Conservation (phyloP, 1,140 invertebrate species). For the Drosophila nigrodunni region DNA sequence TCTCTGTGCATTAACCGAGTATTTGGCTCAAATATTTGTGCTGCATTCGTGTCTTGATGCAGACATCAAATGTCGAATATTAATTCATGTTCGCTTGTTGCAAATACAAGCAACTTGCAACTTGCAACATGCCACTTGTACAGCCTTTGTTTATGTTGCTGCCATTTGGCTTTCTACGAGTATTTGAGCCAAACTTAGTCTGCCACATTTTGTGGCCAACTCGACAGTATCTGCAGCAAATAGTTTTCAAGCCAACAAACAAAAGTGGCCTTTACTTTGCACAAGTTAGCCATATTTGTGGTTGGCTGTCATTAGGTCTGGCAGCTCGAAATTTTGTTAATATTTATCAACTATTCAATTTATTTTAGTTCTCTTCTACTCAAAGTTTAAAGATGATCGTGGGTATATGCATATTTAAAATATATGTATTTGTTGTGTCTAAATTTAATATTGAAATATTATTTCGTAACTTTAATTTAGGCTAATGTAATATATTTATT, state of each 20-base stretch:
- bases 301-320: background rate
- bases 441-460: too few relatives aligned
- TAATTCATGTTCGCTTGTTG: conserved; percentile 6
- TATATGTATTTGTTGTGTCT: too few relatives aligned
- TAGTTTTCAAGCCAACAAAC: background rate
- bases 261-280: conserved; percentile 6
- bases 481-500: too few relatives aligned
- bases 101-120: conserved; percentile 21
- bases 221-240: background rate
- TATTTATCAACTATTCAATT: too few relatives aligned
- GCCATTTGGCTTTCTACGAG: background rate
- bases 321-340: background rate
- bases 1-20: conserved; percentile 25
- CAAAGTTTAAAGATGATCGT: too few relatives aligned
- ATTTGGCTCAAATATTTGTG: conserved; percentile 44
- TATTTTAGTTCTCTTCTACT: background rate
- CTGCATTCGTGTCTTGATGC: conserved; percentile 21
- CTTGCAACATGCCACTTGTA: conserved; percentile 6
- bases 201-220: conserved; percentile 4
- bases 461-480: too few relatives aligned
- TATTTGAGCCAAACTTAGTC: background rate
- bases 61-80: conserved; percentile 41
- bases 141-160: conserved; percentile 17
- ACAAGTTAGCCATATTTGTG: conserved; percentile 15
- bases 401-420: too few relatives aligned